Base-by-base conservation (phyloP, 2,888 invertebrate genomes). In the Aphidius colemani region DNA sequence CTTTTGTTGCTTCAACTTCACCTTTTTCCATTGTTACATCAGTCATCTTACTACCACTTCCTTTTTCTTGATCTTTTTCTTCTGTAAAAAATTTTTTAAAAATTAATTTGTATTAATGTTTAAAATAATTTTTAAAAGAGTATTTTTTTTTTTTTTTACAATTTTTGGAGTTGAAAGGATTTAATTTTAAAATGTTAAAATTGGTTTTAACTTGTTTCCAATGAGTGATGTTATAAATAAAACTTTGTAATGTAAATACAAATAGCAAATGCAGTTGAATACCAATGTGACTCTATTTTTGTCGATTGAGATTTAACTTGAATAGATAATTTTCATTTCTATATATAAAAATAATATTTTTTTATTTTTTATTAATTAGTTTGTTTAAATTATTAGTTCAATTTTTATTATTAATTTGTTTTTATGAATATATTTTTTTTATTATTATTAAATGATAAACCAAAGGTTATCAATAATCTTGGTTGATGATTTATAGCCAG, bases 1-100 rank as follows among this genome's bases (percentile, higher is more conserved):
- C 83, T 69, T 83, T 83, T 40, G 81, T 83, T 0, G 81, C 82
- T 67, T 84, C 83, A 48, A 83, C 81, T 69, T 84, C 84, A 10
- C 83, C 83, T 67, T 84, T 84, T 59, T 84, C 84, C 18, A 83
- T 76, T 18, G 13, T 18, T 40, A 82, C 77, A 67, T 82, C 82
- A 9, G 69, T 60, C 8, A 69, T 56, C n/a, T 74, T 67, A 48
- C 77, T 77, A 6, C 76, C 78, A 53, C 65, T 65, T 7, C 72
- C 74, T 13, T 76, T 75, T 8, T 75, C 72, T 43, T 62, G 65
- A 59, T 75, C 72, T 66, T 75, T 77, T 66, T 69, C 66, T 50
- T 73, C 80, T 78, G 66, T 7, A 67, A 68, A 62, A 30, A 46
- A 1, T 48, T 49, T 18, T 18, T 18, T 41, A 43, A 40, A 59